Base-by-base conservation (phyloP, 2,888 invertebrate species). In the Drosophila prostipennis region DNA sequence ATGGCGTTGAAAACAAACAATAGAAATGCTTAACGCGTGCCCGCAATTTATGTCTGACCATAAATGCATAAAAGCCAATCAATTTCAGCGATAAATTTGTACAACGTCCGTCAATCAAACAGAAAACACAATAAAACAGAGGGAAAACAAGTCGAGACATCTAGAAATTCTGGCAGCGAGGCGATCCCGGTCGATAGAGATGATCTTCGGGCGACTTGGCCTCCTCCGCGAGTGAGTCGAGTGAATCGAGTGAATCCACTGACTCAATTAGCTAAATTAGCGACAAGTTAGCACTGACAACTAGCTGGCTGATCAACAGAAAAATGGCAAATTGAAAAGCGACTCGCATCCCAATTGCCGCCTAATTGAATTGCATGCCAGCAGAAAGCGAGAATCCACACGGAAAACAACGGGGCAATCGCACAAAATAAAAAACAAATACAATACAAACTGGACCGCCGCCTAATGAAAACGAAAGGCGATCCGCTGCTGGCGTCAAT, bases 301-400 rank as follows among this genome's bases (percentile, higher is more conserved):
- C 46, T 26, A 16, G 34, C 34, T 59, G 36, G 16, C 46, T 36
- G 19, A 48, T 16, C 19, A 53, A 23, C 43, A n/a, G 29, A 19
- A 19, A 37, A 52, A 71, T 60, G 63, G 49, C 57, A 74, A 87
- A 82, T 85, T 85, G 87, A 82, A 84, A 77, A 77, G 76, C 72
- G 73, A 72, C 61, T 69, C 77, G 72, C 79, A 72, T 71, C 57
- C 53, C 73, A 74, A 59, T 81, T 77, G 56, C 69, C 34, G 64
- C 29, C 76, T 76, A 88, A 85, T 85, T 88, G 87, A 87, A 83
- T 77, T 88, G 87, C 88, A 83, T 86, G 88, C 77, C 71, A 78
- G 72, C 72, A 69, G 54, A 32, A 79, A 10, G 2, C n/a, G 29
- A 29, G 6, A 46, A 64, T 49, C 26, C 40, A 29, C 11, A 45